A percentile compares a stretch with the other conserved stretches of the same genome.
Conservation (phyloP, 2,888 invertebrate species). For the Nomada flava region DNA sequence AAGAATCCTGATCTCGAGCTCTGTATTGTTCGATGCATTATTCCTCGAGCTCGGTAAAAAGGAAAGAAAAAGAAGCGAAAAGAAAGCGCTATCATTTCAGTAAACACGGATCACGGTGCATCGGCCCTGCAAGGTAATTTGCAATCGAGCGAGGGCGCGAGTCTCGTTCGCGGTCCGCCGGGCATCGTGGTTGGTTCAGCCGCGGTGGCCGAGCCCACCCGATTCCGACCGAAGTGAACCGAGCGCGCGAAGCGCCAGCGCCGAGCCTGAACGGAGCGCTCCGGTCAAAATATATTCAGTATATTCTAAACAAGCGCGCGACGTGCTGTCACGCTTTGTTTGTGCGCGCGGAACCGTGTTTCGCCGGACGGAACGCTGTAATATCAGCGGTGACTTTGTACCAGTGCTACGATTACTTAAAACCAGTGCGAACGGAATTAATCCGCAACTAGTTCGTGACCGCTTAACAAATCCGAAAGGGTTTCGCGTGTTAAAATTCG, state of each 20-base stretch:
- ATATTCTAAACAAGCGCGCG: slow-evolving; percentile 79
- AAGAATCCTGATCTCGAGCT: not conserved
- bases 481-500: slow-evolving; percentile 44
- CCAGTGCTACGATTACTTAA: slow-evolving; percentile 38
- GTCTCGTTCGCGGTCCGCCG: slow-evolving; percentile 46
- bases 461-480: slow-evolving; percentile 10
- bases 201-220: slow-evolving; percentile 37
- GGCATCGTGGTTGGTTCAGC: slow-evolving; percentile 41
- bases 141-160: slow-evolving; percentile 63
- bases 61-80: not conserved
- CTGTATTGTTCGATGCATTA: not conserved
- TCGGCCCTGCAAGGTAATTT: slow-evolving; percentile 51
- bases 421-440: slow-evolving; percentile 25
- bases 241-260: slow-evolving; percentile 67
- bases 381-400: slow-evolving; percentile 45
- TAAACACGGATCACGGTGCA: slow-evolving; percentile 44
- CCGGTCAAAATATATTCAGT: slow-evolving; percentile 78
- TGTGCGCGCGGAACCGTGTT: slow-evolving; percentile 63
- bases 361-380: slow-evolving; percentile 47
- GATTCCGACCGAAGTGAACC: slow-evolving; percentile 57
- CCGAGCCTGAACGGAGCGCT: slow-evolving; percentile 64
- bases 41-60: not conserved
- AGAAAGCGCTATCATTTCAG: slow-evolving; percentile 32
- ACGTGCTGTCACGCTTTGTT: slow-evolving; percentile 74
- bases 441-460: slow-evolving; percentile 7